Percentiles rank a stretch among this genome's conserved stretches.
phyloP scores from a whole-genome alignment of 2,888 invertebrate species.

The Ditylenchus weischeri region DNA sequence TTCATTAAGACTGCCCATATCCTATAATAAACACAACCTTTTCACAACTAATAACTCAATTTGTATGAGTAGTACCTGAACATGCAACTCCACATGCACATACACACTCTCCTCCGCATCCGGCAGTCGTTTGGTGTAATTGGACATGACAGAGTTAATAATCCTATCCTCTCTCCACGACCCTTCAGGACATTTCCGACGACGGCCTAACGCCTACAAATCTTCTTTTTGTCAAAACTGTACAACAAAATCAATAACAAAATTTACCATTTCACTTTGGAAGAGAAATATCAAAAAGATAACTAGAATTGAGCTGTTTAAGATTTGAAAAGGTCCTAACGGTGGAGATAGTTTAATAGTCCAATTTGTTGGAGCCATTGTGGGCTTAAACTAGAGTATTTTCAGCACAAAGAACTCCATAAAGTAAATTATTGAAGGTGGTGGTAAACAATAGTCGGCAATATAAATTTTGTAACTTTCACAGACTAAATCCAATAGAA shows the following conservation, averaged over 20 bases:
- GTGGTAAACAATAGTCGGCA: too few relatives aligned
- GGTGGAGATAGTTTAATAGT: too few relatives aligned
- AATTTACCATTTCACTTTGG: too few relatives aligned
- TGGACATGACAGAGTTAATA: slow-evolving; percentile 47
- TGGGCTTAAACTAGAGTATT: too few relatives aligned
- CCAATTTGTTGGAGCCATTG: too few relatives aligned
- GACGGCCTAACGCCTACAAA: slow-evolving; percentile 29
- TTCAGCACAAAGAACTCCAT: too few relatives aligned
- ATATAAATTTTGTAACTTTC: too few relatives aligned
- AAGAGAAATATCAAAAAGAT: not conserved
- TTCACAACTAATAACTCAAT: not conserved
- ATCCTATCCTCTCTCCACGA: slow-evolving; percentile 53
- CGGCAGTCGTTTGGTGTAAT: slow-evolving; percentile 58
- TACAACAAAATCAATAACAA: not conserved
- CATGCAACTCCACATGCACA: slow-evolving; percentile 55
- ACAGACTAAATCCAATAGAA: too few relatives aligned
- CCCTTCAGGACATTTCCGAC: slow-evolving; percentile 53
- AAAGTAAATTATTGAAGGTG: too few relatives aligned
- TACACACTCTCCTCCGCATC: slow-evolving; percentile 53
- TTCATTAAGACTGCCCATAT: slow-evolving; percentile 57
- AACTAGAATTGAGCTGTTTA: too few relatives aligned
- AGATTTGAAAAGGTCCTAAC: too few relatives aligned
- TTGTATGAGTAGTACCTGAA: slow-evolving; percentile 38
- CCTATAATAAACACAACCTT: slow-evolving; percentile 38
- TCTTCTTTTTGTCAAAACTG: too few relatives aligned